Evolutionary conservation across 1,140 invertebrate species (phyloP).

Genomic region (Cyrtorhinus lividipennis): DNA sequence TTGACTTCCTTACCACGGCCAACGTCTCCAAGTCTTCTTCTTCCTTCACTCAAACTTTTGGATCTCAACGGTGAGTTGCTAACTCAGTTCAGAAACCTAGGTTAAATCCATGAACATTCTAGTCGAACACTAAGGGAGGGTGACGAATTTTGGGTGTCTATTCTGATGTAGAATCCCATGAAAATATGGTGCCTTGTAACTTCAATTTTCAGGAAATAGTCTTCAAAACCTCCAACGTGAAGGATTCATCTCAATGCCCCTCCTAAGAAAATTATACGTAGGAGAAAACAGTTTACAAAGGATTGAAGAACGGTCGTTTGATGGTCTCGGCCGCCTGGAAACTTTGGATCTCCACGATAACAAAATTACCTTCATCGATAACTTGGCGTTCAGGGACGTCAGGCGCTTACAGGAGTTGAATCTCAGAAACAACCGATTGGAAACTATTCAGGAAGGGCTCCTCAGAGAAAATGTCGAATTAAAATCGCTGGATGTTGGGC

Average conservation of each 20-base stretch:
- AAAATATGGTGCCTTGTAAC: too few species aligned
- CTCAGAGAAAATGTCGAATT: conserved; percentile 49
- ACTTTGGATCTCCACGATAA: conserved; percentile 63
- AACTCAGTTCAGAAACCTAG: not conserved
- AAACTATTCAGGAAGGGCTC: conserved; percentile 47
- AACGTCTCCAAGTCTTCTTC: conserved; percentile 46
- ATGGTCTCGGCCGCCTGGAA: conserved; percentile 54
- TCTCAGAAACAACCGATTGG: conserved; percentile 59
- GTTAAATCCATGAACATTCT: not conserved
- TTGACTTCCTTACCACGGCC: conserved; percentile 45
- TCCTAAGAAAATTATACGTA: conserved; percentile 55
- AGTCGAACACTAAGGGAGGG: too few species aligned
- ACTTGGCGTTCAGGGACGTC: conserved; percentile 47
- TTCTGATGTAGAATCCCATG: too few species aligned
- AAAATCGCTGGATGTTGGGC: conserved; percentile 54
- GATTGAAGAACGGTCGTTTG: conserved; percentile 46
- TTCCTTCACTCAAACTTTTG: conserved; percentile 51
- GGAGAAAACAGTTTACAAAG: conserved; percentile 59
- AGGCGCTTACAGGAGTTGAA: conserved; percentile 44
- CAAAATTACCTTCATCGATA: conserved; percentile 47
- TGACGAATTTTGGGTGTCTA: too few species aligned
- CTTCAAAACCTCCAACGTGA: conserved; percentile 51
- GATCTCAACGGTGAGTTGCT: conserved; percentile 43
- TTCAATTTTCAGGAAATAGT: conserved; percentile 43
- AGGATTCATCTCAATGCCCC: conserved; percentile 48